Evolutionary conservation across 2,888 invertebrate genomes (phyloP), one percentile per base, ranked within the genome.

Genomic region (Phyllotreta striolata): DNA sequence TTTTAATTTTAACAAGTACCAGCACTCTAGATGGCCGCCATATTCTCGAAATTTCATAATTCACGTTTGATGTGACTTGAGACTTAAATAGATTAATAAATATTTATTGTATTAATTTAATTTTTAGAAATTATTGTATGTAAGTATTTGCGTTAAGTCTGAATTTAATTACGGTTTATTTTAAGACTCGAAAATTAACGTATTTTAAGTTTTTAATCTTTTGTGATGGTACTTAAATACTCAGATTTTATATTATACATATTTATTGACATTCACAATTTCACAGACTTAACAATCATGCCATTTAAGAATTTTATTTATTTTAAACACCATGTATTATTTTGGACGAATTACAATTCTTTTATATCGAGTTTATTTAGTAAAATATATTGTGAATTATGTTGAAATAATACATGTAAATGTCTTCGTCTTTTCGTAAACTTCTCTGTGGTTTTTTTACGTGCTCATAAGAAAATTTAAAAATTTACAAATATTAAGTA

Each of bases 181-280:
- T n/a, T n/a, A n/a, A n/a, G n/a, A n/a, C n/a, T n/a, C n/a, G n/a
- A n/a, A 7, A 13, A 10, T 12, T 9, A 7, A 13, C 44, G 13
- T 13, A 44, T 44, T 44, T 44, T 44, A 34, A 47, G 24, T 47
- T 10, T 38, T n/a, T 38, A 47, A 52, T 52, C 52, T 52, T 52
- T 52, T 52, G 52, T 52, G 52, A 52, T 52, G 52, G 52, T 52
- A 52, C 52, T 52, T 52, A 52, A 37, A 51, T 51, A 51, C 51
- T 51, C 51, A 3, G 24, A 49, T 35, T 14, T 37, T 52, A 14
- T 12, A 56, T 56, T 38, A 55, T 73, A 4, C 4, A 24, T 73
- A 73, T 76, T 76, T 74, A 76, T 77, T 71, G 72, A 74, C 76
- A 74, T 77, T 73, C 69, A 70, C 71, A 76, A 74, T 76, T 77